Evolutionary conservation across 2,113 vertebrate genomes (phyloP), one percentile per base, ranked within the genome.

Genomic region (Mellivora capensis): DNA sequence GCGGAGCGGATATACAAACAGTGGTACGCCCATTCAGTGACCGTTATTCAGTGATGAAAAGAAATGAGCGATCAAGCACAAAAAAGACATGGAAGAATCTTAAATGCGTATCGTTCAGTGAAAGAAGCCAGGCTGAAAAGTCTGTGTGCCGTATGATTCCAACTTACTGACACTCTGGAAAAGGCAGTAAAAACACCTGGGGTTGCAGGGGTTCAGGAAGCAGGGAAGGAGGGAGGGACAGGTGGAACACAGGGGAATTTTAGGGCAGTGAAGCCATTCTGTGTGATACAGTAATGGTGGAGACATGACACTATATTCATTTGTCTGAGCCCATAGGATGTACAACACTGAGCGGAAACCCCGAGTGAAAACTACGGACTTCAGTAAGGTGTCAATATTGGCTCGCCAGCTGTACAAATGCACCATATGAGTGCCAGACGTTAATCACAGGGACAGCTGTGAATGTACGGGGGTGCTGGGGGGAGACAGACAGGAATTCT

Each of bases 401-500:
- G n/a, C 14, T 34, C 37, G 2, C 44, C 49, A 17, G 20, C 34
- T 27, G 14, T 44, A 57, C 29, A 57, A 25, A 82, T 25, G 21
- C 7, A 69, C 29, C 84, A n/a, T 23, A 25, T 3, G 23, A 71
- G 31, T 9, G 21, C 37, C 67, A 42, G 13, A 59, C 13, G 17
- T 39, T 39, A 17, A 64, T 31, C 37, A 39, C 1, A 52, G 76
- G 9, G 17, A 23, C 37, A 57, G 25, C 47, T 54, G 9, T 7
- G 37, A 9, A 18, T 11, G 59, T 10, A 47, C 4, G 8, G 15
- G 29, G 2, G 17, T 0, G 17, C 0, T 31, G 20, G 20, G 39
- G 25, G 21, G 44, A 34, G 59, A 52, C 31, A 52, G 6, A 39
- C 10, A 8, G 52, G 31, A 59, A 59, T 23, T 83, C 49, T n/a